phyloP scores from a whole-genome alignment of 2,888 invertebrate species.

The Drosophila putrida region DNA sequence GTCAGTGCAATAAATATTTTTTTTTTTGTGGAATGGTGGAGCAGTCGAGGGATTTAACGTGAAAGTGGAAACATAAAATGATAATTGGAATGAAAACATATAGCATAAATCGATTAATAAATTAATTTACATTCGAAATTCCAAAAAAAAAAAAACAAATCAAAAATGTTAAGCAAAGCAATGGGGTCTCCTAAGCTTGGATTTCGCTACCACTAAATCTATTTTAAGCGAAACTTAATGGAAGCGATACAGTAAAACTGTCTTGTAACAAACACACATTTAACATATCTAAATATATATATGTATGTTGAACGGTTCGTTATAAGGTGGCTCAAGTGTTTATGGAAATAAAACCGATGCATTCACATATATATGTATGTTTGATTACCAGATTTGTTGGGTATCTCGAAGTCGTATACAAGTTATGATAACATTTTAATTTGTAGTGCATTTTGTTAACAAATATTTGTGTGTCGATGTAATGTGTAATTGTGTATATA shows the following conservation, averaged over 20 bases:
- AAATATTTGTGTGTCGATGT: not conserved
- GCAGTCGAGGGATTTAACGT: slow-evolving; percentile 31
- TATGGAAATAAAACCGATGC: slow-evolving; percentile 5
- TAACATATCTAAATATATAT: too few relatives aligned
- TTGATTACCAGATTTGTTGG: not conserved
- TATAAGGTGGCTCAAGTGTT: slow-evolving; percentile 3
- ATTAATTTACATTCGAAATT: slow-evolving; percentile 3
- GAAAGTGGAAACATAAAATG: slow-evolving; percentile 61
- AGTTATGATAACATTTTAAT: slow-evolving; percentile 13
- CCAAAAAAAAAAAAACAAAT: slow-evolving; percentile 2
- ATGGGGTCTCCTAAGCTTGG: slow-evolving; percentile 11
- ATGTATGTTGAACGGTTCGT: not conserved
- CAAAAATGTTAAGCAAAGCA: slow-evolving; percentile 4
- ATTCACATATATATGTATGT: not conserved
- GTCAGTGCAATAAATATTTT: slow-evolving; percentile 42
- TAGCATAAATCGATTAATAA: slow-evolving; percentile 6
- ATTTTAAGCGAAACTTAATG: slow-evolving; percentile 16
- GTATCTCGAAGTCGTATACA: slow-evolving; percentile 4
- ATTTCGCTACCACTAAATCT: slow-evolving; percentile 13
- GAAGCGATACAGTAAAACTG: slow-evolving; percentile 12
- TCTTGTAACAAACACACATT: not conserved
- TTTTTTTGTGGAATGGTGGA: slow-evolving; percentile 37
- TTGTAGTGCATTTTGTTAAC: slow-evolving; percentile 18
- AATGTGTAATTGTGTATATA: not conserved
- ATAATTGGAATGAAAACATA: slow-evolving; percentile 25